These are phyloP conservation scores for Tenualosa ilisha DNA, from an alignment of 2,797 vertebrate species.

Conservation along the genomic window DNA sequence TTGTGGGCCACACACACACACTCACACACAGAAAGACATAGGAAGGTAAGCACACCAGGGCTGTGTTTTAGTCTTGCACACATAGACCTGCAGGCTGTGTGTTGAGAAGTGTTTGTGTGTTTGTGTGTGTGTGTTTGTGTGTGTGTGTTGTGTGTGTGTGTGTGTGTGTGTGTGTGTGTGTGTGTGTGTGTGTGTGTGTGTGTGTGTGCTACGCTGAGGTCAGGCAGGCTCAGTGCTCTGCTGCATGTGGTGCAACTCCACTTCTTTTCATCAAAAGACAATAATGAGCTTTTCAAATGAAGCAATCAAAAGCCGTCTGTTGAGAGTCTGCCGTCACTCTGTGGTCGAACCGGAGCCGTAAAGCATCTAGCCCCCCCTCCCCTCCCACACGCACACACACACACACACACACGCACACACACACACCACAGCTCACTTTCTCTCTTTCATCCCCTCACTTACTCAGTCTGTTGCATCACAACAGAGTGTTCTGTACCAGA, in stretches of 20 bases:
- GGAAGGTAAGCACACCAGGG: not conserved
- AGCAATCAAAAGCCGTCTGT: constrained; percentile 12
- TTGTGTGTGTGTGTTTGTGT: not conserved
- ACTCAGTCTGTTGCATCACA: constrained; percentile 37
- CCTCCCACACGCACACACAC: not conserved
- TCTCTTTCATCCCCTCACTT: constrained; percentile 1
- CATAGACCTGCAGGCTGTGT: not conserved
- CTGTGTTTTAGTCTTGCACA: not conserved
- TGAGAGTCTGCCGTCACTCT: constrained; percentile 3
- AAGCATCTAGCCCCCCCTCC: not conserved
- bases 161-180: no score
- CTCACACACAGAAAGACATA: constrained; percentile 11
- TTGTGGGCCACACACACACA: constrained; percentile 17
- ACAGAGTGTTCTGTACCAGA: constrained; percentile 24
- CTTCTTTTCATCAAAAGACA: not conserved
- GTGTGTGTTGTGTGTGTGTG: no score
- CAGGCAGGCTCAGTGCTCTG: not conserved
- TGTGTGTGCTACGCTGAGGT: not conserved
- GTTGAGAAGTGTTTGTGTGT: not conserved
- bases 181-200: no score
- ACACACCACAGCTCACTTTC: not conserved
- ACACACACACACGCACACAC: no score
- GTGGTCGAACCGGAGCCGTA: not conserved
- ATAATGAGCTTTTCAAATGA: constrained; percentile 24
- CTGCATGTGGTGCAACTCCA: not conserved